phyloP scores from a whole-genome alignment of 2,797 vertebrate genomes.

The Peromyscus nudipes region DNA sequence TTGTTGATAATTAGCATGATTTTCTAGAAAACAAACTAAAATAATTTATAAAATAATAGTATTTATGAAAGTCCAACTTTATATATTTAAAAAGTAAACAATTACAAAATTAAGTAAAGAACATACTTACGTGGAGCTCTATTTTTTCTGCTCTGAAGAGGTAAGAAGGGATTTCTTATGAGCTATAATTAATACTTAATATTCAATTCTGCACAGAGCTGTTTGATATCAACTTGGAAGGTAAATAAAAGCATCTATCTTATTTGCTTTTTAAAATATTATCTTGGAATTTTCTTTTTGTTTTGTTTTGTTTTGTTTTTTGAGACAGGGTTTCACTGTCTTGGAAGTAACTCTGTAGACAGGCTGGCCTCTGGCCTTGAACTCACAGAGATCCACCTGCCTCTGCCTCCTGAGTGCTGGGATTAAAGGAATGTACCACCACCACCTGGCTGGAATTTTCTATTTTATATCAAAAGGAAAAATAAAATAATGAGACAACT shows the following conservation, averaged over 20 bases:
- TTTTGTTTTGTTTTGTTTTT: not conserved
- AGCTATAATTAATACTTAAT: not conserved
- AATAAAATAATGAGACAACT: not conserved
- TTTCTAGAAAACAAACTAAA: not conserved
- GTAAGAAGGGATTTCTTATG: not conserved
- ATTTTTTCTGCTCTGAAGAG: not conserved
- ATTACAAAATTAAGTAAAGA: not conserved
- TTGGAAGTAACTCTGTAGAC: not conserved
- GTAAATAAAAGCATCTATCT: not conserved
- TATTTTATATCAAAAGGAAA: constrained; percentile 39
- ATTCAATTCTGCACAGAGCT: not conserved
- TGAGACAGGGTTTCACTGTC: not conserved
- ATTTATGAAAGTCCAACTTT: not conserved
- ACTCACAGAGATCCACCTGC: not conserved
- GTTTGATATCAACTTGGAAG: not conserved
- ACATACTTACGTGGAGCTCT: not conserved
- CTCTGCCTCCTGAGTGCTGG: not conserved
- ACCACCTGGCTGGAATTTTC: not conserved
- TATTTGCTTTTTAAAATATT: constrained; percentile 33
- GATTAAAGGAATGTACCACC: not conserved
- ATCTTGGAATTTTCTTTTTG: not conserved
- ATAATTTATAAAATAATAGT: not conserved
- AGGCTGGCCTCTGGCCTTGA: not conserved
- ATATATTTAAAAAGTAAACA: not conserved
- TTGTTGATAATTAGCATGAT: not conserved